Conservation (phyloP, 2,888 invertebrate genomes). For the Harpalus rufipes region DNA sequence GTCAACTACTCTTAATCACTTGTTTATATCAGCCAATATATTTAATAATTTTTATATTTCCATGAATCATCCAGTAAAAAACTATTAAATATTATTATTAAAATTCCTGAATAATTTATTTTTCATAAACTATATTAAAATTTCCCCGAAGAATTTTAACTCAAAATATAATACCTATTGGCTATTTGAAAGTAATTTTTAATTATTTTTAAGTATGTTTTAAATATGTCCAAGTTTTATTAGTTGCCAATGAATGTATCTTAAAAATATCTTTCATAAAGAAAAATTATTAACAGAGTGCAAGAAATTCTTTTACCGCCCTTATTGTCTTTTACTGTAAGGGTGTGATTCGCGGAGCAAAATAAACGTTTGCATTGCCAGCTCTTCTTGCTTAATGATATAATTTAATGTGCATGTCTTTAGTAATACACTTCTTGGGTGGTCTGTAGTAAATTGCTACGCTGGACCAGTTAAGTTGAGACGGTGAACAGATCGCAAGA, state of each 20-base stretch:
- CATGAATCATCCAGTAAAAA: not conserved
- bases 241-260: slow-evolving; percentile 48
- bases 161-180: slow-evolving; percentile 10
- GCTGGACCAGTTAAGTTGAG: slow-evolving; percentile 70
- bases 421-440: slow-evolving; percentile 74
- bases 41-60: too few species aligned
- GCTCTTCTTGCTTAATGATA: slow-evolving; percentile 73
- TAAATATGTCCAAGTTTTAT: slow-evolving; percentile 45
- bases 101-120: not conserved
- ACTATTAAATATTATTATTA: not conserved
- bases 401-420: slow-evolving; percentile 75
- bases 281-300: slow-evolving; percentile 42
- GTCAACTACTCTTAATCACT: too few species aligned
- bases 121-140: slow-evolving; percentile 1
- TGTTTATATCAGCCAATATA: too few species aligned
- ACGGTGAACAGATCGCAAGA: not conserved
- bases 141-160: not conserved
- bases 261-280: slow-evolving; percentile 42
- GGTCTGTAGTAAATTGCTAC: slow-evolving; percentile 74
- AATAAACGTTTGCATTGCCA: slow-evolving; percentile 50
- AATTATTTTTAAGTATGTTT: slow-evolving; percentile 23
- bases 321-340: not conserved
- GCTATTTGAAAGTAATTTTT: not conserved
- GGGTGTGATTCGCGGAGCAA: slow-evolving; percentile 32
- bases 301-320: not conserved